These are phyloP conservation scores for Trialeurodes vaporariorum DNA, from an alignment of 1,140 invertebrate species.

Conservation along the genomic window DNA sequence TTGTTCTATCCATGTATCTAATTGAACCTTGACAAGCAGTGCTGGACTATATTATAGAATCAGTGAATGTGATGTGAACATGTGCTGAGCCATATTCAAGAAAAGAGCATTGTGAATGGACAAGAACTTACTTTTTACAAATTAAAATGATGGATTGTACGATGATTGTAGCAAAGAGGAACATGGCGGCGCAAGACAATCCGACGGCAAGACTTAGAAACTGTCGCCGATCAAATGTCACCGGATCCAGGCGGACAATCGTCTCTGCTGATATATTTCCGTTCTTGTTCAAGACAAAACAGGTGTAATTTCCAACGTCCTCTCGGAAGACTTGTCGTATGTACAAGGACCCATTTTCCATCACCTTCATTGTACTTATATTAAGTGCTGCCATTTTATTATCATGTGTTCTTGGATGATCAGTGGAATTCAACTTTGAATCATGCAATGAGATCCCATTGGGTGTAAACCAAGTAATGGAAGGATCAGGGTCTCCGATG, in stretches of 20 bases:
- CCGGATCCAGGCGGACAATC: constrained; percentile 54
- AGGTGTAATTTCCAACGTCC: constrained; percentile 79
- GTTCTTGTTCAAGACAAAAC: constrained; percentile 69
- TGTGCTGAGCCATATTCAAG: too few relatives aligned
- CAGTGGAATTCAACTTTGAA: constrained; percentile 50
- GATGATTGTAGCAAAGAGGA: background rate
- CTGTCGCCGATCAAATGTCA: constrained; percentile 3
- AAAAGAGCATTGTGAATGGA: too few relatives aligned
- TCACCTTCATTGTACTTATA: constrained; percentile 35
- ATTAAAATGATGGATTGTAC: background rate
- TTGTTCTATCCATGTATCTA: too few relatives aligned
- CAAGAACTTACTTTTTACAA: background rate
- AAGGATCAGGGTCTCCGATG: constrained; percentile 59
- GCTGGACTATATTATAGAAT: too few relatives aligned
- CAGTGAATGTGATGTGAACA: too few relatives aligned
- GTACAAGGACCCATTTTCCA: constrained; percentile 54
- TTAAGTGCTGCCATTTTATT: constrained; percentile 33
- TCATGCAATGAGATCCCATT: constrained; percentile 52
- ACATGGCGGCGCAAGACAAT: background rate
- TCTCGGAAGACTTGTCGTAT: constrained; percentile 51
- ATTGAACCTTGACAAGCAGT: too few relatives aligned
- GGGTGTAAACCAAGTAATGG: constrained; percentile 77
- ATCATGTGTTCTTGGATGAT: constrained; percentile 49
- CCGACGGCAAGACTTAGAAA: background rate
- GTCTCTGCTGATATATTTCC: constrained; percentile 61